phyloP scores from a whole-genome alignment of 2,113 vertebrate genomes.

The Centropus bengalensis region DNA sequence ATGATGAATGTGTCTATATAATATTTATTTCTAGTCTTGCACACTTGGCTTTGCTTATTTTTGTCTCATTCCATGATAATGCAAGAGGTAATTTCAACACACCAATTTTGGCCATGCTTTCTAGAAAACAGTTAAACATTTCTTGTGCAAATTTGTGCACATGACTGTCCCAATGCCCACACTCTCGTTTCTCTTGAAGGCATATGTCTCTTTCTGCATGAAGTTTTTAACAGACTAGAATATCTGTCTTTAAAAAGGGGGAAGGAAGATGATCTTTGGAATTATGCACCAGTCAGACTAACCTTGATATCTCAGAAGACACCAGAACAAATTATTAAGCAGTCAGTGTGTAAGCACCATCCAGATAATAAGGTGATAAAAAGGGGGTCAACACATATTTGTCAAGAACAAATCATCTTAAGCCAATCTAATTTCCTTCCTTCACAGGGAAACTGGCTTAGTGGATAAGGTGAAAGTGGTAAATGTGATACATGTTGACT shows the following conservation, averaged over 20 bases:
- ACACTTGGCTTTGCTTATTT: conserved; percentile 1
- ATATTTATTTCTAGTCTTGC: neutral
- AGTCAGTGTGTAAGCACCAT: neutral
- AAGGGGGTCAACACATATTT: conserved; percentile 12
- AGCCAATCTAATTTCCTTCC: conserved; percentile 24
- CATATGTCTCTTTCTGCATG: neutral
- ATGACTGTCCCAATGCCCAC: neutral
- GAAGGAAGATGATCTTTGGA: neutral
- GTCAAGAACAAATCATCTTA: conserved; percentile 8
- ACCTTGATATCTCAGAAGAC: neutral
- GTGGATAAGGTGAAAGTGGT: neutral
- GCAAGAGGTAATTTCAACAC: neutral
- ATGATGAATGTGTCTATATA: conserved; percentile 20
- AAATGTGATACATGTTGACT: neutral
- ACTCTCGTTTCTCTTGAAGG: neutral
- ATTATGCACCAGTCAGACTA: neutral
- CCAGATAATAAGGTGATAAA: conserved; percentile 40
- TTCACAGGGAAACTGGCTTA: conserved; percentile 5
- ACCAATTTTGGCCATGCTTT: neutral
- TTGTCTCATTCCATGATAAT: neutral
- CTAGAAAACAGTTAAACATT: neutral
- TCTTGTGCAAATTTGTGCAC: neutral
- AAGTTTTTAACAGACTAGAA: neutral
- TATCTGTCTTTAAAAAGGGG: neutral
- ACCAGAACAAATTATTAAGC: conserved; percentile 23